Conservation (phyloP, 2,888 invertebrate species). For the Cephus sareptanus region DNA sequence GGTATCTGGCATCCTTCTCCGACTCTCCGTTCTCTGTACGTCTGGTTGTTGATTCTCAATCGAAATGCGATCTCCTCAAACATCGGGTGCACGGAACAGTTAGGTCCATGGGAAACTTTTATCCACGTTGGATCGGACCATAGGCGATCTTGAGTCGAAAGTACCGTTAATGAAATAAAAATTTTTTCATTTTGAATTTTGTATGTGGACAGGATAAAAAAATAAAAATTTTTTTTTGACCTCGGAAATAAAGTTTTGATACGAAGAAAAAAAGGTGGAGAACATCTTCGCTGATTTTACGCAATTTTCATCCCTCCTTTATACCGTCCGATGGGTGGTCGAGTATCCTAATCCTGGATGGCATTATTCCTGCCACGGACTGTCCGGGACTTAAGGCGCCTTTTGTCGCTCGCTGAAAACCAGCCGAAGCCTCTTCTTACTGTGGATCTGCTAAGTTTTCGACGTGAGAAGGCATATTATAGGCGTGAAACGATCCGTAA, state of each 20-base stretch:
- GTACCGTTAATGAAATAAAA: neutral
- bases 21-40: neutral
- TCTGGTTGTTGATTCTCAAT: slow-evolving; percentile 60
- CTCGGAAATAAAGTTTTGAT: too few species aligned
- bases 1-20: too few species aligned
- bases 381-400: slow-evolving; percentile 53
- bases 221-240: too few species aligned
- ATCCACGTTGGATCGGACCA: too few species aligned
- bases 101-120: slow-evolving; percentile 57
- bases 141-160: too few species aligned
- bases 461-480: slow-evolving; percentile 63
- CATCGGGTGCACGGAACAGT: slow-evolving; percentile 45
- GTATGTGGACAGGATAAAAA: neutral
- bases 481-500: slow-evolving; percentile 65
- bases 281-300: slow-evolving; percentile 21
- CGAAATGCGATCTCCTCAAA: slow-evolving; percentile 65
- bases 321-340: slow-evolving; percentile 52
- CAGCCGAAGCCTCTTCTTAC: slow-evolving; percentile 52
- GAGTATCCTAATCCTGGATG: slow-evolving; percentile 58
- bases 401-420: slow-evolving; percentile 51
- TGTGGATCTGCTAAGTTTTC: slow-evolving; percentile 40
- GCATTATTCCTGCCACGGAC: slow-evolving; percentile 62
- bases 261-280: too few species aligned
- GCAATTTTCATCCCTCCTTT: slow-evolving; percentile 21
- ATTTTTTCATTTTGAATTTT: neutral